Conservation (phyloP, 2,113 vertebrate species). For the Leuciscus idus region DNA sequence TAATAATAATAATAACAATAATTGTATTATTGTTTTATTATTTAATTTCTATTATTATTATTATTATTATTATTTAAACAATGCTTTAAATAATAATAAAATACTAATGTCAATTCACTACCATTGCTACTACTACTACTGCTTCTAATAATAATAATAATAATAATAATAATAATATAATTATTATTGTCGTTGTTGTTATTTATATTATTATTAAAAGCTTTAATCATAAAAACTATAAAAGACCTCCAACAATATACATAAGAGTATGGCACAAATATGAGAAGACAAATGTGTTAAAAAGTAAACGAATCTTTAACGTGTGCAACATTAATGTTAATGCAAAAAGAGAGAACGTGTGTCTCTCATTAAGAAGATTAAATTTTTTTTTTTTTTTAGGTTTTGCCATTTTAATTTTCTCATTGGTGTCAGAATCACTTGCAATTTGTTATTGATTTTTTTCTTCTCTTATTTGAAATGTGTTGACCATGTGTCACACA, state of each 20-base stretch:
- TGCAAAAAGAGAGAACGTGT: neutral
- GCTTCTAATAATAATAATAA: too few relatives aligned
- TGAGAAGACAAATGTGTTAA: neutral
- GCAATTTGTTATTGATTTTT: constrained; percentile 10
- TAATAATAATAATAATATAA: too few relatives aligned
- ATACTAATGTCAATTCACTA: too few relatives aligned
- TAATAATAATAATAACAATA: neutral
- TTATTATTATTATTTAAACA: too few relatives aligned
- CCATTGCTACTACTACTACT: too few relatives aligned
- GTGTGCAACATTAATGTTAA: neutral
- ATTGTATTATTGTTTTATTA: neutral
- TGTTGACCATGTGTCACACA: constrained; percentile 68
- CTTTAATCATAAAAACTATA: too few relatives aligned
- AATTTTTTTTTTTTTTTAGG: neutral
- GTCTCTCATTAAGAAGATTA: neutral
- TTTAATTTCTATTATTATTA: too few relatives aligned
- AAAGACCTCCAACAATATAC: neutral
- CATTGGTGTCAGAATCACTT: constrained; percentile 37
- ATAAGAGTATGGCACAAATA: neutral
- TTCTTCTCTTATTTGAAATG: constrained; percentile 47
- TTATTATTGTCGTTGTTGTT: too few relatives aligned
- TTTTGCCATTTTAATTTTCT: neutral
- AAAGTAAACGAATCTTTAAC: neutral
- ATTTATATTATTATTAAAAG: too few relatives aligned
- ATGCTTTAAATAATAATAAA: too few relatives aligned